A percentile compares a stretch with the other conserved stretches of the same genome.
Evolutionary conservation across 2,113 vertebrate species (phyloP).

Genomic region (Symphodus melops): DNA sequence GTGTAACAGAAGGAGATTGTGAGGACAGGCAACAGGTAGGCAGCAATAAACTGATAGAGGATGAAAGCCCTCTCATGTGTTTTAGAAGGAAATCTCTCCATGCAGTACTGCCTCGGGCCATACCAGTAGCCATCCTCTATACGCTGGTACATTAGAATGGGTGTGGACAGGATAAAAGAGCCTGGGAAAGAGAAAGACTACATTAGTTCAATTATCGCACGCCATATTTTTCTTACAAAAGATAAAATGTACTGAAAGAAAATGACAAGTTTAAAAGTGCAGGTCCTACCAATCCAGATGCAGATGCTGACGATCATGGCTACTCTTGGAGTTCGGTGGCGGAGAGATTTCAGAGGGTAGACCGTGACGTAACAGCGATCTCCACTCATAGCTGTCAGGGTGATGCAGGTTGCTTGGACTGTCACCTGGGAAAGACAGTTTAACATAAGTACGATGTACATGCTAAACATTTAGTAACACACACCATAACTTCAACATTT

Average conservation of each 20-base stretch:
- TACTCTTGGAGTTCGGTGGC: slow-evolving; percentile 84
- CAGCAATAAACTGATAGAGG: slow-evolving; percentile 87
- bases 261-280: not conserved
- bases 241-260: not conserved
- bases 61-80: slow-evolving; percentile 84
- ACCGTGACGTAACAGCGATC: slow-evolving; percentile 88
- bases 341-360: slow-evolving; percentile 87
- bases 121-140: slow-evolving; percentile 88
- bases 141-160: slow-evolving; percentile 85
- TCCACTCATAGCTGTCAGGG: slow-evolving; percentile 88
- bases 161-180: slow-evolving; percentile 85
- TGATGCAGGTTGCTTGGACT: slow-evolving; percentile 88
- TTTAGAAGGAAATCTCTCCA: slow-evolving; percentile 87
- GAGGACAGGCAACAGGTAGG: slow-evolving; percentile 85
- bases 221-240: not conserved
- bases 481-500: no score
- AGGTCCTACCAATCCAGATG: slow-evolving; percentile 86
- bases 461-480: no score
- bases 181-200: slow-evolving; percentile 62
- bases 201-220: not conserved
- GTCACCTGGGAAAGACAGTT: slow-evolving; percentile 79
- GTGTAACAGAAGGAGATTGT: slow-evolving; percentile 87
- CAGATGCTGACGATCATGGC: slow-evolving; percentile 88
- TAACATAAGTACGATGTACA: not conserved
- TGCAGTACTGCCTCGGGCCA: slow-evolving; percentile 84